phyloP scores from a whole-genome alignment of 2,797 vertebrate genomes.

The Amblyopsis hoosieri region DNA sequence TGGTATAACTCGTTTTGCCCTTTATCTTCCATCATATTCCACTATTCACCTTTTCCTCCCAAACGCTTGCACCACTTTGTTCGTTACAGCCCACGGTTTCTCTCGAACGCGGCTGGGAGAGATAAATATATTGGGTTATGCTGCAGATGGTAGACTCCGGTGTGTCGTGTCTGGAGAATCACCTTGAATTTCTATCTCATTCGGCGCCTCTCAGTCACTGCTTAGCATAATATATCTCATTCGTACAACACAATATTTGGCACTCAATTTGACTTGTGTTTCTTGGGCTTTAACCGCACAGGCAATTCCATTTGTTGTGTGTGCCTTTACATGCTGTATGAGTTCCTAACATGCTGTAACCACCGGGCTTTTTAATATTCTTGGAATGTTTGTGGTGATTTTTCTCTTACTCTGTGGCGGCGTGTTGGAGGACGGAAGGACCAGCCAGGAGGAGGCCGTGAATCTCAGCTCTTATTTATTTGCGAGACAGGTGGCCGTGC shows the following conservation, averaged over 20 bases:
- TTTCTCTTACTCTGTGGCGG: slow-evolving; percentile 60
- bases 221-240: slow-evolving; percentile 27
- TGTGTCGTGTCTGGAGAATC: slow-evolving; percentile 72
- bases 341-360: slow-evolving; percentile 54
- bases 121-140: slow-evolving; percentile 75
- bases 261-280: slow-evolving; percentile 48
- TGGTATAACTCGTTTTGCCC: slow-evolving; percentile 16
- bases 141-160: slow-evolving; percentile 72
- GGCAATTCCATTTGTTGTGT: no score
- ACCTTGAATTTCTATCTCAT: slow-evolving; percentile 68
- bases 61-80: slow-evolving; percentile 62
- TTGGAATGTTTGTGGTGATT: slow-evolving; percentile 33
- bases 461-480: slow-evolving; percentile 76
- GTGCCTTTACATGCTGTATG: slow-evolving; percentile 22
- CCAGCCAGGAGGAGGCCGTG: slow-evolving; percentile 65
- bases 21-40: slow-evolving; percentile 24
- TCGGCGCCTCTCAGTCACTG: slow-evolving; percentile 37
- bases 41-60: slow-evolving; percentile 31
- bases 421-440: slow-evolving; percentile 68
- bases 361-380: slow-evolving; percentile 36
- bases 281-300: slow-evolving; percentile 15
- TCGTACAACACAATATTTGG: background rate
- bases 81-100: slow-evolving; percentile 65
- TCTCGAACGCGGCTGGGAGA: slow-evolving; percentile 77
- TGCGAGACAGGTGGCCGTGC: slow-evolving; percentile 79